Conservation (phyloP, 2,113 vertebrate genomes). For the Dasyurus viverrinus region DNA sequence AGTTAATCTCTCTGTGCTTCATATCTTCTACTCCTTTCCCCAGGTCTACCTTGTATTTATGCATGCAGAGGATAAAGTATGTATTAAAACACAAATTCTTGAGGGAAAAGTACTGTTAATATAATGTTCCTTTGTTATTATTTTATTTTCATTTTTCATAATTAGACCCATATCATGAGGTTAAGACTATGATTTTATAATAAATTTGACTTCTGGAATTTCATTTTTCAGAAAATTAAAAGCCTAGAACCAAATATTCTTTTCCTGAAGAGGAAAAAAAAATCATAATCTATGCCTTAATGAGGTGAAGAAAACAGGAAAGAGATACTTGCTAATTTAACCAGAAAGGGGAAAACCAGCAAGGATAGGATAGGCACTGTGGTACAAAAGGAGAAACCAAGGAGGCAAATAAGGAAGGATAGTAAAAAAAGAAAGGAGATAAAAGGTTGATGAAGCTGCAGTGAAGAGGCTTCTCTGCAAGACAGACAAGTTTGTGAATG, state of each 20-base stretch:
- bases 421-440: not conserved
- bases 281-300: not conserved
- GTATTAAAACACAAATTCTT: not conserved
- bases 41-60: not conserved
- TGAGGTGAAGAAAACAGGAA: not conserved
- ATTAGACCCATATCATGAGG: not conserved
- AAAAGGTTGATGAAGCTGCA: slow-evolving; percentile 44
- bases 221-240: not conserved
- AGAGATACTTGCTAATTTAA: slow-evolving; percentile 33
- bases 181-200: not conserved
- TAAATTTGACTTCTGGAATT: not conserved
- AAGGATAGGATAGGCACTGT: slow-evolving; percentile 40
- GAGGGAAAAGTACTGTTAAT: not conserved
- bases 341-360: slow-evolving; percentile 40
- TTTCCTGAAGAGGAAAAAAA: not conserved
- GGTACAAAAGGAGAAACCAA: slow-evolving; percentile 49
- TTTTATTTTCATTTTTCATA: not conserved
- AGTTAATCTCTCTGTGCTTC: not conserved
- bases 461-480: not conserved
- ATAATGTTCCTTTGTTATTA: not conserved
- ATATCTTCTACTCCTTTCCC: not conserved
- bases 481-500: slow-evolving; percentile 50
- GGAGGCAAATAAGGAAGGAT: slow-evolving; percentile 11
- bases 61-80: not conserved
- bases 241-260: not conserved